phyloP scores from a whole-genome alignment of 1,140 invertebrate genomes.

The Trialeurodes vaporariorum region DNA sequence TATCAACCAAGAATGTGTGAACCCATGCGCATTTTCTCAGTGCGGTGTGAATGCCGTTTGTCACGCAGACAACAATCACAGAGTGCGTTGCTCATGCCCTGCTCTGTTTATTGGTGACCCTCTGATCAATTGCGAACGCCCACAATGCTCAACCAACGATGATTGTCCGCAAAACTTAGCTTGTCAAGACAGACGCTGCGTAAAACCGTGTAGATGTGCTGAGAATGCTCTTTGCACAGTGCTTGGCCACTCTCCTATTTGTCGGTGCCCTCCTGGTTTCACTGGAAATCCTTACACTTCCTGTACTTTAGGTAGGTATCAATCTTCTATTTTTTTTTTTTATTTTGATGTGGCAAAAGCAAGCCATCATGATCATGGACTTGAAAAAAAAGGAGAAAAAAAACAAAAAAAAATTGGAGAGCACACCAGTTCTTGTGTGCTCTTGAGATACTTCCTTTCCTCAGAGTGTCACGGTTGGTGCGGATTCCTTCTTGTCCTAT shows the following conservation, averaged over 20 bases:
- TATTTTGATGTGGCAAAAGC: no score
- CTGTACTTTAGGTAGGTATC: conserved; percentile 45
- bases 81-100: conserved; percentile 65
- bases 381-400: no score
- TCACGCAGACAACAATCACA: conserved; percentile 54
- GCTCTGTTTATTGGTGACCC: conserved; percentile 62
- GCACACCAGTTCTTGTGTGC: no score
- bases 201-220: conserved; percentile 65
- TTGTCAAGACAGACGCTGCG: conserved; percentile 60
- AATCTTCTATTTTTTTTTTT: no score
- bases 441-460: no score
- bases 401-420: no score
- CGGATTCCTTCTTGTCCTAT: no score
- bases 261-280: conserved; percentile 70
- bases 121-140: conserved; percentile 55
- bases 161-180: conserved; percentile 63
- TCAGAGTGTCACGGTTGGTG: no score
- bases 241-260: conserved; percentile 58
- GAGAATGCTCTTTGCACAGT: conserved; percentile 61
- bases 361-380: no score
- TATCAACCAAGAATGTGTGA: conserved; percentile 66
- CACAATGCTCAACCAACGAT: conserved; percentile 57
- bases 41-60: conserved; percentile 76
- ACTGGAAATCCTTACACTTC: conserved; percentile 58
- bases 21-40: conserved; percentile 64